phyloP scores from a whole-genome alignment of 2,888 invertebrate species.

The Nephrotoma flavescens region DNA sequence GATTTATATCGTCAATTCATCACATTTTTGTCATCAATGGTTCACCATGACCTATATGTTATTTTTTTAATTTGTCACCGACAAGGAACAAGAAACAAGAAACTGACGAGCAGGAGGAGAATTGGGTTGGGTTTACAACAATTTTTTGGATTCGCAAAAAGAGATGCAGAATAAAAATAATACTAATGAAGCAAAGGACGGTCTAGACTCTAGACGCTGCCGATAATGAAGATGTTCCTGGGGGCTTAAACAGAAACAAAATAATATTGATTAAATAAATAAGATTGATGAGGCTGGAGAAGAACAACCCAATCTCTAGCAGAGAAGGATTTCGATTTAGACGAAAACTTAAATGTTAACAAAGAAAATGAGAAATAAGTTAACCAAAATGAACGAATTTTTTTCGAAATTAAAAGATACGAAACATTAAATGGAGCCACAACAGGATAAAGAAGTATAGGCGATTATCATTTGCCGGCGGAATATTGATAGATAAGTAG shows the following conservation, averaged over 20 bases:
- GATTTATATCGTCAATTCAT: no score
- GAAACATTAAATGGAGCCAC: constrained; percentile 40
- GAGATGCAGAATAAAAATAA: constrained; percentile 41
- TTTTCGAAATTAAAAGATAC: constrained; percentile 72
- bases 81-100: no score
- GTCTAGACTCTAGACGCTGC: constrained; percentile 30
- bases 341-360: constrained; percentile 73
- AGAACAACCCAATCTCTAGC: constrained; percentile 70
- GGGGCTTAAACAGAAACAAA: constrained; percentile 34
- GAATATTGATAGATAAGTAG: constrained; percentile 38
- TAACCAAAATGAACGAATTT: constrained; percentile 56
- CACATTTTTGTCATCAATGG: no score
- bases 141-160: constrained; percentile 31
- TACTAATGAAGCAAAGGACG: constrained; percentile 35
- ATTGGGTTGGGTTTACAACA: no score
- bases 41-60: no score
- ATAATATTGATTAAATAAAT: constrained; percentile 71
- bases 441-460: constrained; percentile 23
- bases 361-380: constrained; percentile 40
- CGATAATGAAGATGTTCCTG: constrained; percentile 17
- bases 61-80: no score
- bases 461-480: constrained; percentile 35
- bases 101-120: no score
- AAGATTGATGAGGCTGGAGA: constrained; percentile 58
- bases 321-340: constrained; percentile 74